These are phyloP conservation scores for Mobula birostris DNA, from an alignment of 2,113 vertebrate species.

Conservation along the genomic window DNA sequence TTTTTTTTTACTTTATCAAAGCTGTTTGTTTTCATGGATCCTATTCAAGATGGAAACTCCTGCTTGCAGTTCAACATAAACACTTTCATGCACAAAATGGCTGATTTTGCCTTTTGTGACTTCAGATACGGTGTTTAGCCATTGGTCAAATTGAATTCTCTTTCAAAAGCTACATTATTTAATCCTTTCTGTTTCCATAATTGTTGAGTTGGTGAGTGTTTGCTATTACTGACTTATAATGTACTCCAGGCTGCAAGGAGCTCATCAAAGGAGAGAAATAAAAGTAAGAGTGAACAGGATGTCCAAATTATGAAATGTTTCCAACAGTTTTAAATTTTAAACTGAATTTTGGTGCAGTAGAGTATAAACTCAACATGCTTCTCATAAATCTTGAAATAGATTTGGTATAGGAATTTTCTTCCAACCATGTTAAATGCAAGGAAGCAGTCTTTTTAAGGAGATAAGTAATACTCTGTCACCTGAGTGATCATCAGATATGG, in stretches of 20 bases:
- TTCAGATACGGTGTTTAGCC: background rate
- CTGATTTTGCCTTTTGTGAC: background rate
- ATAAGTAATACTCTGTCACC: background rate
- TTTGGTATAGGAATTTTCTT: background rate
- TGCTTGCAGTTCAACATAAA: background rate
- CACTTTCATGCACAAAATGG: background rate
- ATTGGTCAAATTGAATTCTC: background rate
- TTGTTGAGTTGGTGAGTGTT: background rate
- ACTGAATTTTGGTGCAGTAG: background rate
- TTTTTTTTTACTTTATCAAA: background rate
- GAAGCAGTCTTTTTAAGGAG: background rate
- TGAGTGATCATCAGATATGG: background rate
- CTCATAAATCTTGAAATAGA: background rate
- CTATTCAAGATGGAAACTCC: background rate
- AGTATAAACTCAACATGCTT: background rate
- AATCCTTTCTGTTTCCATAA: background rate
- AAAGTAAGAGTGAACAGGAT: background rate
- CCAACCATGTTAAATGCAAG: background rate
- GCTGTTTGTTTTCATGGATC: background rate
- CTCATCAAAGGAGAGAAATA: background rate
- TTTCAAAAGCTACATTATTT: background rate
- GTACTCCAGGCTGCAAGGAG: background rate
- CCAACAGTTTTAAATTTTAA: background rate
- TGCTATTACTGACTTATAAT: background rate
- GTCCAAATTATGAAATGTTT: background rate